Conservation (phyloP, 2,797 vertebrate genomes). For the Malacoctenus gilli region DNA sequence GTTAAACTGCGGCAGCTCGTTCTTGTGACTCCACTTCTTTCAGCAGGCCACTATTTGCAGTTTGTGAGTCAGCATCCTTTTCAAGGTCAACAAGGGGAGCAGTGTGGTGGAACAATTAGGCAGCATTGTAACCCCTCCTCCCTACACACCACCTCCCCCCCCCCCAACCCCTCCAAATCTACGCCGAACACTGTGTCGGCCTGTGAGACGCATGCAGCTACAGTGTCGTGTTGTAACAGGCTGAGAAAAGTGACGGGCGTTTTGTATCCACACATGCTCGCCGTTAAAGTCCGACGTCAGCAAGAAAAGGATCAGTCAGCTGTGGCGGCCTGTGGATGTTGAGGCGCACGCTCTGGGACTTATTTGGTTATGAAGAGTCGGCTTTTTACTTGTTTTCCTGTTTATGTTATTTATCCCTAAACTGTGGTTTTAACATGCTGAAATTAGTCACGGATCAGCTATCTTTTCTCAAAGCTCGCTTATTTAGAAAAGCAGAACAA, state of each 20-base stretch:
- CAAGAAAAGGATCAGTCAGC: conserved; percentile 53
- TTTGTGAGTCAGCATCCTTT: conserved; percentile 75
- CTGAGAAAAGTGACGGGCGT: conserved; percentile 44
- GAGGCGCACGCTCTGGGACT: conserved; percentile 16
- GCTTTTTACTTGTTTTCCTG: conserved; percentile 11
- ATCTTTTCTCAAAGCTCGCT: too few species aligned
- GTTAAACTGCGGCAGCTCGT: conserved; percentile 39
- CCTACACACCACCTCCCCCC: too few species aligned
- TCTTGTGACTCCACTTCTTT: conserved; percentile 51
- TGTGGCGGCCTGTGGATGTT: conserved; percentile 33
- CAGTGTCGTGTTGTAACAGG: conserved; percentile 61
- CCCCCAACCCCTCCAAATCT: conserved; percentile 37
- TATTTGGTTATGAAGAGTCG: conserved; percentile 20
- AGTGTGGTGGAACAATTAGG: conserved; percentile 46
- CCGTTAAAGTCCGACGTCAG: conserved; percentile 63
- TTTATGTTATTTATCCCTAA: conserved; percentile 3
- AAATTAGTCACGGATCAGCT: too few species aligned
- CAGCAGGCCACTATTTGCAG: conserved; percentile 58
- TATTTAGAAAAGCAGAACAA: too few species aligned
- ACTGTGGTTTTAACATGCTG: too few species aligned
- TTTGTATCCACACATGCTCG: conserved; percentile 53
- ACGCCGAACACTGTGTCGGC: conserved; percentile 22
- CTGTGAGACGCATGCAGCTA: conserved; percentile 10
- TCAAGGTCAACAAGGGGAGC: conserved; percentile 73
- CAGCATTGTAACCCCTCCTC: conserved; percentile 41